A percentile compares a stretch with the other conserved stretches of the same genome.
Conservation (phyloP, 2,113 vertebrate genomes). For the Bubo bubo region DNA sequence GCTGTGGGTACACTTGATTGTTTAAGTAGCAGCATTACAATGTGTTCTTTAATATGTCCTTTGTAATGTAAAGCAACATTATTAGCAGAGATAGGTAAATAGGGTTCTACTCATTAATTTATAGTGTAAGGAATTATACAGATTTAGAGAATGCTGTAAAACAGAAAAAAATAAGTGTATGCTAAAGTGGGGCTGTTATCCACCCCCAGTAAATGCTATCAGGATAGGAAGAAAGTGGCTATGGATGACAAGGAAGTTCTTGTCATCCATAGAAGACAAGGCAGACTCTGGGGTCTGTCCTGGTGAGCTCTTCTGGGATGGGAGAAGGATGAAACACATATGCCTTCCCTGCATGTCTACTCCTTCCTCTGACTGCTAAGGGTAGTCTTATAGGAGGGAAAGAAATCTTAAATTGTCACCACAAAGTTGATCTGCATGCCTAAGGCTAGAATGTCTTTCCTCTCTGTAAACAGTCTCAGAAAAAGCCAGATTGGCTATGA, state of each 20-base stretch:
- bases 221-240: not conserved
- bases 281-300: not conserved
- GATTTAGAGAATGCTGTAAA: not conserved
- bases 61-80: not conserved
- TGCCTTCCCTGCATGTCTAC: not conserved
- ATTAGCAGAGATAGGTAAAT: not conserved
- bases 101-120: not conserved
- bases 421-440: not conserved
- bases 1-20: not conserved
- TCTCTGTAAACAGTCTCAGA: not conserved
- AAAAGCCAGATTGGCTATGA: not conserved
- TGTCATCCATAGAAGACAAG: not conserved
- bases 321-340: not conserved
- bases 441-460: not conserved
- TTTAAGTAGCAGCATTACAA: not conserved
- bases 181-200: not conserved
- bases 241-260: not conserved
- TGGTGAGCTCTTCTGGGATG: not conserved
- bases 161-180: not conserved
- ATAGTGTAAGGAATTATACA: not conserved
- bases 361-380: not conserved
- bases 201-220: not conserved
- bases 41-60: not conserved
- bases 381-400: not conserved
- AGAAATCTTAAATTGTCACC: not conserved